Percentiles rank a stretch among this genome's conserved stretches.
Conservation (phyloP, 2,797 vertebrate species). For the Paguma larvata region DNA sequence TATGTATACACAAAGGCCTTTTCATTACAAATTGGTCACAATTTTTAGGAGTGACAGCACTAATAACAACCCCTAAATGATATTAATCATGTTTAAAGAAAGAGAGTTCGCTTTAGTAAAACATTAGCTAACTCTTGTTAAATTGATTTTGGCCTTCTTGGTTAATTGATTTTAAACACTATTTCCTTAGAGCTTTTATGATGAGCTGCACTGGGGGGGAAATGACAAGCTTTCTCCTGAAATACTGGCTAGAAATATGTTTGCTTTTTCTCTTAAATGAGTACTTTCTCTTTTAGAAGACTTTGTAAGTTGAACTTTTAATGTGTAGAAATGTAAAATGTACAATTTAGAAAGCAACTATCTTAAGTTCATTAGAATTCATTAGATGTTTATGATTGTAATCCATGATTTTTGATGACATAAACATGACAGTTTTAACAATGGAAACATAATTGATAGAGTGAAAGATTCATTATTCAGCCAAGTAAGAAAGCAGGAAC, state of each 20-base stretch:
- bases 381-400: neutral
- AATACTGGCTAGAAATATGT: neutral
- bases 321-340: neutral
- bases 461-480: neutral
- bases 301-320: constrained; percentile 24
- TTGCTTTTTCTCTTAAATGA: constrained; percentile 44
- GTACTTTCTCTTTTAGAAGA: constrained; percentile 1
- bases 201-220: constrained; percentile 36
- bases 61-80: constrained; percentile 72
- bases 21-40: constrained; percentile 71
- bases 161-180: constrained; percentile 82
- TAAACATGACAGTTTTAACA: neutral
- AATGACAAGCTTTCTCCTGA: constrained; percentile 64
- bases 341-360: constrained; percentile 50
- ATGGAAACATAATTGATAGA: neutral
- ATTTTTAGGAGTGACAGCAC: constrained; percentile 69
- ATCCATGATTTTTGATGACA: neutral
- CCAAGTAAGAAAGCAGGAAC: neutral
- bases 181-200: constrained; percentile 79
- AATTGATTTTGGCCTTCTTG: constrained; percentile 81
- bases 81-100: constrained; percentile 79
- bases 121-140: constrained; percentile 78
- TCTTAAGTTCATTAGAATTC: constrained; percentile 34
- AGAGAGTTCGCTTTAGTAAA: constrained; percentile 71
- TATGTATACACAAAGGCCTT: constrained; percentile 52